Base-by-base conservation (phyloP, 1,140 invertebrate genomes). In the Leptonema lineaticorne region DNA sequence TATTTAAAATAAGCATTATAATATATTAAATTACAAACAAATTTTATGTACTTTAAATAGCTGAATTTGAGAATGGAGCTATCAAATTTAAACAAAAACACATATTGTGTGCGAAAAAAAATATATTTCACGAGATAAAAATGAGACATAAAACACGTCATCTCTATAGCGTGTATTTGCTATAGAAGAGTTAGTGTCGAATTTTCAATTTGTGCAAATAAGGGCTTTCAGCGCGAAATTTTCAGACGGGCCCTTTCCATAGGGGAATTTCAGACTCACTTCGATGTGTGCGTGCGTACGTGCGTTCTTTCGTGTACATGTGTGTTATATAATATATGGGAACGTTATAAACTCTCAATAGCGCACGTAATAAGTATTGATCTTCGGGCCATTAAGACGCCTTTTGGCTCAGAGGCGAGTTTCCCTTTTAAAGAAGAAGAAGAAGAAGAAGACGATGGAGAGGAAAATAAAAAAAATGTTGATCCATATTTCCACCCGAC, bases 401-500 rank as follows among this genome's bases (percentile, higher is more conserved):
- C 67, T 66, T 62, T 45, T 59, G 41, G 66, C 65, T 56, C 64
- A 56, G n/a, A 37, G 69, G 48, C 69, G 63, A 68, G 53, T 65
- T 71, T 71, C 58, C 67, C 70, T 65, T 72, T 72, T 66, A 60
- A 68, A 66, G 24, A 67, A 58, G 56, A 46, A 53, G 67, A 37
- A 30, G 46, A 50, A 53, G 29, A 63, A n/a, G n/a, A n/a, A n/a
- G n/a, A n/a, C n/a, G n/a, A n/a, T n/a, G 48, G 50, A 65, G 30
- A 62, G 66, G 65, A 68, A 71, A 66, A 64, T 46, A 59, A 73
- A 68, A 66, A 63, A 73, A 73, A 73, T 64, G 65, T 68, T 69
- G 58, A 73, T 73, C 68, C 71, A 69, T 65, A 70, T 67, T 60
- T 64, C 46, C 77, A 73, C 29, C 69, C 73, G 59, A 73, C 63